Evolutionary conservation across 2,797 vertebrate genomes (phyloP).

Genomic region (Leucoraja ocellata): DNA sequence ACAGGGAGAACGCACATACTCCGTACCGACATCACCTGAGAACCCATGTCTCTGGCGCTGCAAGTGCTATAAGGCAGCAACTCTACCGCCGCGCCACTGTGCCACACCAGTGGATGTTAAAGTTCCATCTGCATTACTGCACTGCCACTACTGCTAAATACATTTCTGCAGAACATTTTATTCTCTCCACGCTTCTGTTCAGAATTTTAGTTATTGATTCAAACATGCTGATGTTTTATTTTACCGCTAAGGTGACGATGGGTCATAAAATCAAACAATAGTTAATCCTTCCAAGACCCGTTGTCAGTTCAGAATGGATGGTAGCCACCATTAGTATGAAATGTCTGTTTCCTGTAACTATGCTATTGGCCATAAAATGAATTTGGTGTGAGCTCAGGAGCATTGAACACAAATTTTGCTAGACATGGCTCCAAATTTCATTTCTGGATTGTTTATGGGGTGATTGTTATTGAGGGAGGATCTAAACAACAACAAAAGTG

Average conservation of each 20-base stretch:
- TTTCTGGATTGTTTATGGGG: not conserved
- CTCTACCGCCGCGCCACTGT: too few relatives aligned
- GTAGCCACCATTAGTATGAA: too few relatives aligned
- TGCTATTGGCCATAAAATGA: not conserved
- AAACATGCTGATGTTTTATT: not conserved
- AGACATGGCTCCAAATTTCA: not conserved
- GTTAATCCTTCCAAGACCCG: not conserved
- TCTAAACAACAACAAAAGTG: too few relatives aligned
- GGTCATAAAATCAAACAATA: not conserved
- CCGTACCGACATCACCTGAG: too few relatives aligned
- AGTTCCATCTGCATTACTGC: not conserved
- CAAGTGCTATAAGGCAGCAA: too few relatives aligned
- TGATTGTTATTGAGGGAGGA: too few relatives aligned
- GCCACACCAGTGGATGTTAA: not conserved
- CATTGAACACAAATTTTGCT: not conserved
- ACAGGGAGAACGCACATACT: too few relatives aligned
- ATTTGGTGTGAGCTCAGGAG: not conserved
- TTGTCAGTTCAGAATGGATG: not conserved
- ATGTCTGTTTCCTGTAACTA: not conserved
- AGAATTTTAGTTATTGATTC: not conserved
- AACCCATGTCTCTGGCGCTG: too few relatives aligned
- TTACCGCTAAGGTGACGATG: not conserved
- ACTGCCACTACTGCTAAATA: not conserved
- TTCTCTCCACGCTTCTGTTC: not conserved
- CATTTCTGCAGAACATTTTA: not conserved